Conservation (phyloP, 2,797 vertebrate species). For the Oreortyx pictus region DNA sequence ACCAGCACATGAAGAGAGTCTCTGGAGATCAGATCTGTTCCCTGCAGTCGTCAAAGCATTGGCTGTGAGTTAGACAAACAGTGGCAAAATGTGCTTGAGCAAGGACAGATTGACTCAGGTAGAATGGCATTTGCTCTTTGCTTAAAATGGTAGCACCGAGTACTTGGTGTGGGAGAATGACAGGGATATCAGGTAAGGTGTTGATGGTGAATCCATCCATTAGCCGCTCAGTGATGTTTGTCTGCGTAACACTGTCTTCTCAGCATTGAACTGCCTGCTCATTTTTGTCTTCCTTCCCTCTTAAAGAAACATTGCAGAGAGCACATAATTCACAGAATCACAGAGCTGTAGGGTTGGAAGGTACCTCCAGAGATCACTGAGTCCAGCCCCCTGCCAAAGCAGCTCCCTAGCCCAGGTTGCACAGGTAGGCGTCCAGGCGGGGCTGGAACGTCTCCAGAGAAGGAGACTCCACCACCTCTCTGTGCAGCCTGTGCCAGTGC, state of each 20-base stretch:
- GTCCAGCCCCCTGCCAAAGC: too few relatives aligned
- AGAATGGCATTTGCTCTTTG: neutral
- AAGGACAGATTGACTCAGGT: neutral
- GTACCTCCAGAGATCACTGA: too few relatives aligned
- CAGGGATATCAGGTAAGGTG: neutral
- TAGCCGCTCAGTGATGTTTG: neutral
- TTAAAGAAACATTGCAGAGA: neutral
- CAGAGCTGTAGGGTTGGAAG: too few relatives aligned
- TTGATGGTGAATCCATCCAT: neutral
- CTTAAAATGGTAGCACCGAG: neutral
- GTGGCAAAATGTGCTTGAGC: neutral
- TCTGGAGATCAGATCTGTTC: neutral
- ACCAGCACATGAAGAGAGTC: accelerated
- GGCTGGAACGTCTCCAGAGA: too few relatives aligned
- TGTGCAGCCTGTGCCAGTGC: too few relatives aligned
- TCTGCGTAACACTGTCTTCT: neutral
- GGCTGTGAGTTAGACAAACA: neutral
- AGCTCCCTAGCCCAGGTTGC: too few relatives aligned
- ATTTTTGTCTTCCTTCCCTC: neutral
- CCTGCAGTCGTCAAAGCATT: neutral
- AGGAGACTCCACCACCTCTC: too few relatives aligned
- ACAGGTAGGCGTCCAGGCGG: too few relatives aligned
- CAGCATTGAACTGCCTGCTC: neutral
- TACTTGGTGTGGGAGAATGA: neutral
- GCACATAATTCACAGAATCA: too few relatives aligned